A percentile compares a stretch with the other conserved stretches of the same genome.
phyloP scores from a whole-genome alignment of 92 coral and sea anemone genomes.

The Montipora capitata region DNA sequence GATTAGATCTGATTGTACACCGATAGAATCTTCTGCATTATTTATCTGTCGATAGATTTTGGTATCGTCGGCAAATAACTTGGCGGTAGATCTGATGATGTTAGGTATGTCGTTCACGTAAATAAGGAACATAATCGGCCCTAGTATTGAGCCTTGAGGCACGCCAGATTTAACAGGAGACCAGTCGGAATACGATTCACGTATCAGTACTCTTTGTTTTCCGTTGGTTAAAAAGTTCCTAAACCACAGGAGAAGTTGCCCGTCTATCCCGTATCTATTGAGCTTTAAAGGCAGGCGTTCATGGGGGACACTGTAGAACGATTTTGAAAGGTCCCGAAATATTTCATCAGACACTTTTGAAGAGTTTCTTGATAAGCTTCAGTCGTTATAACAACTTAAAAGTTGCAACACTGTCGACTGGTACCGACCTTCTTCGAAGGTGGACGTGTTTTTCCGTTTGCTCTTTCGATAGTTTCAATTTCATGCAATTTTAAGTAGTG shows the following conservation, averaged over 20 bases:
- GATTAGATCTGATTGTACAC: neutral
- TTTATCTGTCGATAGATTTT: neutral
- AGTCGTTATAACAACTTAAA: conserved; percentile 21
- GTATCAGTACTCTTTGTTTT: conserved; percentile 36
- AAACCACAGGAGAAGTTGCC: conserved; percentile 39
- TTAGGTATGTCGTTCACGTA: conserved; percentile 6
- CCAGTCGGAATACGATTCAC: conserved; percentile 40
- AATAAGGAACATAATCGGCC: conserved; percentile 2
- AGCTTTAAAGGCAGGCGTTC: conserved; percentile 3
- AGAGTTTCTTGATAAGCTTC: neutral
- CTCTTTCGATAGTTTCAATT: too few relatives aligned
- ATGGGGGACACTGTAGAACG: neutral
- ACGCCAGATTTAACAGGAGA: conserved; percentile 43
- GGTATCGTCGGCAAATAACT: conserved; percentile 15
- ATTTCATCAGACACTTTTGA: conserved; percentile 26
- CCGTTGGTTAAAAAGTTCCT: conserved; percentile 37
- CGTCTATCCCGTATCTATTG: conserved; percentile 7
- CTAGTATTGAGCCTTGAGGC: conserved; percentile 45
- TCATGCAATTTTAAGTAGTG: too few relatives aligned
- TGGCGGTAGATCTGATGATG: conserved; percentile 12
- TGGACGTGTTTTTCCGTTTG: too few relatives aligned
- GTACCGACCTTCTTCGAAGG: conserved; percentile 25
- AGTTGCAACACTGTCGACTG: too few relatives aligned
- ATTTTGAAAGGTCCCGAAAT: conserved; percentile 31
- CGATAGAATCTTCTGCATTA: neutral